phyloP scores from a whole-genome alignment of 2,113 vertebrate genomes.

The Neogale vison region DNA sequence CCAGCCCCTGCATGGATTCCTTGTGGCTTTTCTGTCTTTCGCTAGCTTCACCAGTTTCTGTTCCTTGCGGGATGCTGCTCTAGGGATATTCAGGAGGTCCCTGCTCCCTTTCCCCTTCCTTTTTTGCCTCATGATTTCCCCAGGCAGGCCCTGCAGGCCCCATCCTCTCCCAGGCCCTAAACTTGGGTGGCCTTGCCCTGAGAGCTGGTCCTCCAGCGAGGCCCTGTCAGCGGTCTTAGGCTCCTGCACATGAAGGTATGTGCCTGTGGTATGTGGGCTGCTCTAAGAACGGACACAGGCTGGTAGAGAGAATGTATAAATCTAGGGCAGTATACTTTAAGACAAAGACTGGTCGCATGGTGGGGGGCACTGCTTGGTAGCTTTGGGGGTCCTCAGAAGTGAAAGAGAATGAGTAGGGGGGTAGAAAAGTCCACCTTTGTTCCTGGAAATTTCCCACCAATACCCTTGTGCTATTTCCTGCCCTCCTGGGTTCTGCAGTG shows the following conservation, averaged over 20 bases:
- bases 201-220: constrained; percentile 77
- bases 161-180: constrained; percentile 62
- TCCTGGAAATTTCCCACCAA: constrained; percentile 16
- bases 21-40: constrained; percentile 70
- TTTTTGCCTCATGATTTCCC: constrained; percentile 51
- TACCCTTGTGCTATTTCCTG: constrained; percentile 38
- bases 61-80: constrained; percentile 73
- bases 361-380: constrained; percentile 23
- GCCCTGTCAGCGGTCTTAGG: constrained; percentile 73
- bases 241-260: constrained; percentile 56
- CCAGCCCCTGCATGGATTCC: constrained; percentile 84
- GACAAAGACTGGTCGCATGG: constrained; percentile 47
- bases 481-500: constrained; percentile 27
- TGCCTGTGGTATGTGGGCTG: constrained; percentile 43
- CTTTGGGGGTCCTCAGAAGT: constrained; percentile 47
- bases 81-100: constrained; percentile 73
- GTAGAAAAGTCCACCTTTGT: constrained; percentile 44
- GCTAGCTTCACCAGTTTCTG: constrained; percentile 76
- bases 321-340: constrained; percentile 55
- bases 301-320: not conserved
- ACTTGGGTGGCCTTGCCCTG: constrained; percentile 73
- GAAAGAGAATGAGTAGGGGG: constrained; percentile 21
- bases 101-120: constrained; percentile 47
- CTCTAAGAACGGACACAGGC: constrained; percentile 48
- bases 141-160: constrained; percentile 63